These are phyloP conservation scores for Thera britannica DNA, from an alignment of 2,888 invertebrate genomes.

Conservation along the genomic window DNA sequence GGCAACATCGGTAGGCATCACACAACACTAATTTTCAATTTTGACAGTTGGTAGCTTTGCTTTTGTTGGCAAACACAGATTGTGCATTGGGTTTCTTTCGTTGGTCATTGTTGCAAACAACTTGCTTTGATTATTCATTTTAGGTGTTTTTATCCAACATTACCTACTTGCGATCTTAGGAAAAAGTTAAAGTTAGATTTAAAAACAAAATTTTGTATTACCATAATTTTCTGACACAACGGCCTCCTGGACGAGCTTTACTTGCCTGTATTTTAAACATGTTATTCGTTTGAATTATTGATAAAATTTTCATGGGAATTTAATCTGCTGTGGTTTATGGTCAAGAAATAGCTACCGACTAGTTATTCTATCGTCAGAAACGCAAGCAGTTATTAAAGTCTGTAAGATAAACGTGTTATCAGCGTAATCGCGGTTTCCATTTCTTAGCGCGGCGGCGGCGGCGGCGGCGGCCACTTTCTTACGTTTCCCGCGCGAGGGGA, in stretches of 20 bases:
- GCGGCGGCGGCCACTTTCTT: constrained; percentile 69
- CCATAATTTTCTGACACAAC: no score
- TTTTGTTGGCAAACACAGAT: constrained; percentile 14
- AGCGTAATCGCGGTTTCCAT: constrained; percentile 80
- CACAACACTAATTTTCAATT: constrained; percentile 37
- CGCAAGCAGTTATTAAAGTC: constrained; percentile 58
- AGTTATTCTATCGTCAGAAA: constrained; percentile 24
- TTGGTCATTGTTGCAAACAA: no score
- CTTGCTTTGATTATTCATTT: no score
- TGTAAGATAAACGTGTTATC: constrained; percentile 69
- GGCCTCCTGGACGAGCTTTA: not conserved
- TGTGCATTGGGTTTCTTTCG: not conserved
- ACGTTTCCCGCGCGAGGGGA: constrained; percentile 82
- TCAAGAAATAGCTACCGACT: constrained; percentile 13
- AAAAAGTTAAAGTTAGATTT: no score
- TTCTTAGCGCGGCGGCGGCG: constrained; percentile 62
- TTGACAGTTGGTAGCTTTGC: constrained; percentile 3
- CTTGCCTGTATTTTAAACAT: constrained; percentile 14
- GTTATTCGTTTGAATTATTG: not conserved
- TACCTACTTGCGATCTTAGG: no score
- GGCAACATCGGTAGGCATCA: constrained; percentile 21
- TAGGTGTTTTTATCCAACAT: no score
- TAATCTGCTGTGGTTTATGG: not conserved
- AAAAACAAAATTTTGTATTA: no score
- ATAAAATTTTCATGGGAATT: not conserved